These are phyloP conservation scores for Coecobrya sp. DNA, from an alignment of 2,888 invertebrate genomes.

Conservation along the genomic window DNA sequence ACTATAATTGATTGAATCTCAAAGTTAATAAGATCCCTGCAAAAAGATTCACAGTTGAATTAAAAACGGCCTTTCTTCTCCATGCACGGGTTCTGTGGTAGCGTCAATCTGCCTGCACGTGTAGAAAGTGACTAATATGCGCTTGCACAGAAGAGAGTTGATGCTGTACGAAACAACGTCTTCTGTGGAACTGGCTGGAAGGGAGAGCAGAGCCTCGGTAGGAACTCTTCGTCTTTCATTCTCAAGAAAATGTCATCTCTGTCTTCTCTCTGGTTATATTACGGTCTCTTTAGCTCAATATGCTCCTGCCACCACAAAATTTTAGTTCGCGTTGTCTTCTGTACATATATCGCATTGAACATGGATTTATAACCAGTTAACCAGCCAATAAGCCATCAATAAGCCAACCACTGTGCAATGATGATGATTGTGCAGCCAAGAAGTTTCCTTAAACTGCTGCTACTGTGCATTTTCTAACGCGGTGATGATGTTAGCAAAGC, in stretches of 20 bases:
- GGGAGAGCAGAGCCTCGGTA: slow-evolving; percentile 33
- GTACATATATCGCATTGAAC: too few relatives aligned
- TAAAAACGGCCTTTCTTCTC: neutral
- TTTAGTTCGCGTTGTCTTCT: too few relatives aligned
- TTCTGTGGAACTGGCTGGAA: slow-evolving; percentile 61
- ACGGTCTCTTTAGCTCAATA: too few relatives aligned
- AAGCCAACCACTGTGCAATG: neutral
- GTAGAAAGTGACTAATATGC: neutral
- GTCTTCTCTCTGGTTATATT: too few relatives aligned
- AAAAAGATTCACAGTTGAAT: neutral
- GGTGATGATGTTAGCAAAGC: neutral
- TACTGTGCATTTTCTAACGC: neutral
- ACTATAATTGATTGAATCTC: too few relatives aligned
- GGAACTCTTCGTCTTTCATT: slow-evolving; percentile 19
- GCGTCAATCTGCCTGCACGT: slow-evolving; percentile 38
- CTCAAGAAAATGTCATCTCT: slow-evolving; percentile 42
- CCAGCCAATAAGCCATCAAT: too few relatives aligned
- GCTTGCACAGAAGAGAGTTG: neutral
- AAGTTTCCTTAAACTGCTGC: neutral
- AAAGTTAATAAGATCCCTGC: too few relatives aligned
- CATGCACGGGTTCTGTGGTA: slow-evolving; percentile 14
- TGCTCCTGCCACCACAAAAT: too few relatives aligned
- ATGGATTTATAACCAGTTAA: too few relatives aligned
- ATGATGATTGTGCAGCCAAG: neutral
- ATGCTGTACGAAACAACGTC: slow-evolving; percentile 27